These are phyloP conservation scores for Thera britannica DNA, from an alignment of 2,888 invertebrate species.

Conservation along the genomic window DNA sequence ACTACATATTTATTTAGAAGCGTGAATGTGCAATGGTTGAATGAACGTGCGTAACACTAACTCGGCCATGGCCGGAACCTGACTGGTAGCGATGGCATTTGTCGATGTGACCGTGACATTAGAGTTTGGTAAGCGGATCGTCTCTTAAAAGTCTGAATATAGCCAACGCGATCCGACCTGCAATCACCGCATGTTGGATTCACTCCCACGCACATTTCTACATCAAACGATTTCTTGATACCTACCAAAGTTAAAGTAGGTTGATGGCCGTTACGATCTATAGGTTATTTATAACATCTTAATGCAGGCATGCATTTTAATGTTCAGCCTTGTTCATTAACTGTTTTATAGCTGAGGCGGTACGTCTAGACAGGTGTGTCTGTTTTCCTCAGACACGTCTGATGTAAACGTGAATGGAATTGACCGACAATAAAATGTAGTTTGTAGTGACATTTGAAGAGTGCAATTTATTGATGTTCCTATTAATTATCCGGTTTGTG, in stretches of 20 bases:
- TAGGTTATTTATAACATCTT: slow-evolving; percentile 41
- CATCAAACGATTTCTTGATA: slow-evolving; percentile 30
- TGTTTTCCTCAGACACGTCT: slow-evolving; percentile 48
- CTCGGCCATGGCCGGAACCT: slow-evolving; percentile 52
- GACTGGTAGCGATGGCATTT: slow-evolving; percentile 39
- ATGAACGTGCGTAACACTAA: slow-evolving; percentile 47
- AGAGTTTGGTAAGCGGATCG: slow-evolving; percentile 31
- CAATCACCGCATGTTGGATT: slow-evolving; percentile 23
- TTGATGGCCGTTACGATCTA: slow-evolving; percentile 35
- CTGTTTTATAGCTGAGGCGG: slow-evolving; percentile 47
- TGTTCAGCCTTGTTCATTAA: slow-evolving; percentile 50
- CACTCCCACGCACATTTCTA: slow-evolving; percentile 31
- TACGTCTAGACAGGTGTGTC: slow-evolving; percentile 52
- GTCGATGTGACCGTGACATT: slow-evolving; percentile 32
- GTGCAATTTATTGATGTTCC: slow-evolving; percentile 16
- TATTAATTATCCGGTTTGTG: slow-evolving; percentile 15
- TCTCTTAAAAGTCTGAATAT: slow-evolving; percentile 13
- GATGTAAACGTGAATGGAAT: slow-evolving; percentile 58
- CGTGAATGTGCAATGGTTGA: slow-evolving; percentile 48
- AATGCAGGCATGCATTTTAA: slow-evolving; percentile 50
- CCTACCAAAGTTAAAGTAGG: slow-evolving; percentile 34
- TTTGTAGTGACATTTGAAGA: slow-evolving; percentile 51
- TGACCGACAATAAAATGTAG: slow-evolving; percentile 64
- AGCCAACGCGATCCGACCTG: slow-evolving; percentile 12
- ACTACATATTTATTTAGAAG: slow-evolving; percentile 40